A percentile compares a stretch with the other conserved stretches of the same genome.
phyloP scores from a whole-genome alignment of 2,888 invertebrate genomes.

The Branchellion lobata region DNA sequence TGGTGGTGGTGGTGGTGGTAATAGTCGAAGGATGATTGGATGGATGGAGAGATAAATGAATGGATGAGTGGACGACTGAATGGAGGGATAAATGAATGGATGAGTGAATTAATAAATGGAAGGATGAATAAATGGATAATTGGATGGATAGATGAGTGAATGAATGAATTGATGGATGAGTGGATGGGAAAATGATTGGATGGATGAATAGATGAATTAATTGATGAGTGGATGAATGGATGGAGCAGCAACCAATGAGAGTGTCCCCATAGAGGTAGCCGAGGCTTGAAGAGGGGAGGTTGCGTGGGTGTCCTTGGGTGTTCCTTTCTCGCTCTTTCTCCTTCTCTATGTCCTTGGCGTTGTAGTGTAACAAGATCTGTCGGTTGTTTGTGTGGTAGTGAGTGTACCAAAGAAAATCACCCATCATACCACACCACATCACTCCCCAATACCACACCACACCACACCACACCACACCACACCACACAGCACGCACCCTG shows the following conservation, averaged over 20 bases:
- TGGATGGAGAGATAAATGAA: too few relatives aligned
- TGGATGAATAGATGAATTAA: not conserved
- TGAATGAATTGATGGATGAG: not conserved
- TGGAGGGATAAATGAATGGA: too few relatives aligned
- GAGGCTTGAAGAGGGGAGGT: not conserved
- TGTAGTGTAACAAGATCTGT: conserved; percentile 8
- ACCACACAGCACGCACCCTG: not conserved
- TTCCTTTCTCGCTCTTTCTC: not conserved
- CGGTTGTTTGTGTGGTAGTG: too few relatives aligned
- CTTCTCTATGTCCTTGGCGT: not conserved
- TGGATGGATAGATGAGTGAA: not conserved
- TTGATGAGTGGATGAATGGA: not conserved
- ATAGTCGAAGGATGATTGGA: too few relatives aligned
- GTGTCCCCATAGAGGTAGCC: conserved; percentile 1
- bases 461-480: too few relatives aligned
- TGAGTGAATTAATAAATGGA: too few relatives aligned
- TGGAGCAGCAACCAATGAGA: not conserved
- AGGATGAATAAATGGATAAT: not conserved
- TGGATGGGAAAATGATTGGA: not conserved
- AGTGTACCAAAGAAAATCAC: too few relatives aligned
- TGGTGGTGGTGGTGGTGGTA: too few relatives aligned
- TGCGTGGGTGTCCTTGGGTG: not conserved
- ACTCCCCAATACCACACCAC: too few relatives aligned
- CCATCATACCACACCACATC: too few relatives aligned
- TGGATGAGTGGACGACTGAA: too few relatives aligned